Conservation (phyloP, 2,797 vertebrate species). For the Columba guinea region DNA sequence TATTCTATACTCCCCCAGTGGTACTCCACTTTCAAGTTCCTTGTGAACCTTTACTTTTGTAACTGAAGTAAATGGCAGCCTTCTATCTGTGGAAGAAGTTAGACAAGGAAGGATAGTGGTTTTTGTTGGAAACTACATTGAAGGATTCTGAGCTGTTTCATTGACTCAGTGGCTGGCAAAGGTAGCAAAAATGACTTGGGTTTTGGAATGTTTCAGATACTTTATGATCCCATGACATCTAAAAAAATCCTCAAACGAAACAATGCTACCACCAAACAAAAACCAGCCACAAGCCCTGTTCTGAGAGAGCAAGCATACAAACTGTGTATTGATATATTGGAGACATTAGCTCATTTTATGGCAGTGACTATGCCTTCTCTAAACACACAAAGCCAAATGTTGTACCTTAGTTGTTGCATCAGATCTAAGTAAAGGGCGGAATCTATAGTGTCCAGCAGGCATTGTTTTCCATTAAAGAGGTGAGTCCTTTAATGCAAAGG, state of each 20-base stretch:
- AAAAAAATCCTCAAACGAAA: not conserved
- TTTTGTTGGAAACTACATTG: not conserved
- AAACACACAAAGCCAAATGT: not conserved
- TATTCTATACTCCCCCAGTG: fast-evolving
- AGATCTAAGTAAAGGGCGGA: not conserved
- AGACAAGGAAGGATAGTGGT: not conserved
- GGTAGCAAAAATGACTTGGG: not conserved
- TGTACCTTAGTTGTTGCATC: not conserved
- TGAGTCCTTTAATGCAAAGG: not conserved
- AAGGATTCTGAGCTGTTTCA: not conserved
- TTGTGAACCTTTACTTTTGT: not conserved
- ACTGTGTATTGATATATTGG: not conserved
- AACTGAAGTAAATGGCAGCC: not conserved
- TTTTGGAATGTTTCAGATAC: not conserved
- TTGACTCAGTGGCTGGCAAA: not conserved
- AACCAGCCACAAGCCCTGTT: not conserved
- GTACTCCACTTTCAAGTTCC: not conserved
- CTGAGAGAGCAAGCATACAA: not conserved
- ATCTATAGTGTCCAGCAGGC: not conserved
- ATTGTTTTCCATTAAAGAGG: not conserved
- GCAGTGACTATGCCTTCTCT: not conserved
- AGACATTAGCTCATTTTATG: not conserved
- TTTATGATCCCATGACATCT: not conserved
- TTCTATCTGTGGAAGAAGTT: not conserved
- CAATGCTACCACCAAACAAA: not conserved